Evolutionary conservation across 2,113 vertebrate species (phyloP), one percentile per base, ranked within the genome.

Genomic region (Scytalopus superciliaris): DNA sequence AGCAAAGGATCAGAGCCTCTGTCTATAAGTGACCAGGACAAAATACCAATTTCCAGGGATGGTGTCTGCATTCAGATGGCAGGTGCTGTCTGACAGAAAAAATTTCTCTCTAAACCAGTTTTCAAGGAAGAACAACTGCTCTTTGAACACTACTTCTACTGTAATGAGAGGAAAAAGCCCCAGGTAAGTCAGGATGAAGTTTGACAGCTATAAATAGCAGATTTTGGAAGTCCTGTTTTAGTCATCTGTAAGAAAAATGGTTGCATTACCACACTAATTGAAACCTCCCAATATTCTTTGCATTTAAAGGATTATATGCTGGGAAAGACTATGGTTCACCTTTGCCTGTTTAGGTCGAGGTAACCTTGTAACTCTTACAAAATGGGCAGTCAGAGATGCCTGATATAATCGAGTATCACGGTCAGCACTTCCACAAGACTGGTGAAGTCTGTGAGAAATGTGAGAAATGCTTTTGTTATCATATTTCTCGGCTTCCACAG

Each of bases 381-480:
- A 19, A 67, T 44, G 79, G 82, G 66, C 95, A 90, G 68, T 49
- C 91, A 70, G 60, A 82, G 37, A 72, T 68, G 72, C 70, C 56
- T 42, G 66, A 73, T 50, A 8, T n/a, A 40, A 64, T 5, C 63
- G 31, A 18, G 64, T 84, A 31, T 83, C 56, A 60, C 10, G 13
- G 68, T 52, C 90, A 87, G 47, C 49, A 37, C 67, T 92, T 87
- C 66, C 69, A 86, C 42, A 44, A 53, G 53, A 42, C 23, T 45
- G 35, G 64, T 40, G 22, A 72, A 72, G 17, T 84, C 84, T 78
- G 44, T 53, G 69, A 93, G 76, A 96, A 92, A 93, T 78, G 44
- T 53, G 69, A 93, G 76, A 96, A 92, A 93, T n/a, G 8, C 19
- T 86, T 78, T 56, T 75, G n/a, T 81, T 89, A 78, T 47, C 33